Percentiles rank a stretch among this genome's conserved stretches.
Evolutionary conservation across 2,888 invertebrate species (phyloP).

Genomic region (Caenorhabditis sulstoni): DNA sequence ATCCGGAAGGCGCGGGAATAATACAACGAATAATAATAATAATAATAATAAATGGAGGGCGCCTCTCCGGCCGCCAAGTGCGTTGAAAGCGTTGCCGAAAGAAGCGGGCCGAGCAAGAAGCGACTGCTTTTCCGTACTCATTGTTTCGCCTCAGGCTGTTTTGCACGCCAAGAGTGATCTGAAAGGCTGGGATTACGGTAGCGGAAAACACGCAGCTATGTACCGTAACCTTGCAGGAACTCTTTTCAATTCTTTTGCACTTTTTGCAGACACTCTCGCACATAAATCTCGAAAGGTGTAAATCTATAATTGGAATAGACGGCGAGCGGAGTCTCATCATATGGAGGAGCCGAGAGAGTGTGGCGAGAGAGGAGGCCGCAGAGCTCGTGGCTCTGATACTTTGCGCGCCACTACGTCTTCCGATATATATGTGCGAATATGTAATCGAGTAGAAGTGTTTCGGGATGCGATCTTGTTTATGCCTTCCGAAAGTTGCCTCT

Average conservation of each 20-base stretch:
- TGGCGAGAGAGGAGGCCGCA: conserved; percentile 7
- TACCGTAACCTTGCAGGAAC: conserved; percentile 4
- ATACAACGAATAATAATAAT: conserved; percentile 45
- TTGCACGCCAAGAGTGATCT: conserved; percentile 23
- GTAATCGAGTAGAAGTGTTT: conserved; percentile 59
- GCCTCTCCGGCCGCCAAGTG: conserved; percentile 50
- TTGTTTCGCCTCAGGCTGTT: conserved; percentile 58
- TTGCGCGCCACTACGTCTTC: conserved; percentile 43
- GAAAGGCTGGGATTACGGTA: conserved; percentile 15
- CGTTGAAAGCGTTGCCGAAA: conserved; percentile 52
- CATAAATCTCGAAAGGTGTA: conserved; percentile 17
- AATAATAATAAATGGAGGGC: conserved; percentile 57
- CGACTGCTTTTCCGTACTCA: conserved; percentile 44
- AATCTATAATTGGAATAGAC: conserved; percentile 51
- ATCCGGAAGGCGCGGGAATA: conserved; percentile 54
- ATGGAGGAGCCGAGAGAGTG: conserved; percentile 15
- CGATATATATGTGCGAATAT: conserved; percentile 61
- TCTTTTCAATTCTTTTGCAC: not conserved
- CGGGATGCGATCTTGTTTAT: conserved; percentile 46
- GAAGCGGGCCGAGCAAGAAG: not conserved
- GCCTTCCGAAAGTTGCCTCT: conserved; percentile 30
- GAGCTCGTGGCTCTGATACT: conserved; percentile 49
- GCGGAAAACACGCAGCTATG: not conserved
- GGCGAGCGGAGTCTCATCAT: conserved; percentile 46
- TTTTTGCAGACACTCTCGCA: not conserved